A percentile compares a stretch with the other conserved stretches of the same genome.
Evolutionary conservation across 2,113 vertebrate species (phyloP).

Genomic region (Gymnogyps californianus): DNA sequence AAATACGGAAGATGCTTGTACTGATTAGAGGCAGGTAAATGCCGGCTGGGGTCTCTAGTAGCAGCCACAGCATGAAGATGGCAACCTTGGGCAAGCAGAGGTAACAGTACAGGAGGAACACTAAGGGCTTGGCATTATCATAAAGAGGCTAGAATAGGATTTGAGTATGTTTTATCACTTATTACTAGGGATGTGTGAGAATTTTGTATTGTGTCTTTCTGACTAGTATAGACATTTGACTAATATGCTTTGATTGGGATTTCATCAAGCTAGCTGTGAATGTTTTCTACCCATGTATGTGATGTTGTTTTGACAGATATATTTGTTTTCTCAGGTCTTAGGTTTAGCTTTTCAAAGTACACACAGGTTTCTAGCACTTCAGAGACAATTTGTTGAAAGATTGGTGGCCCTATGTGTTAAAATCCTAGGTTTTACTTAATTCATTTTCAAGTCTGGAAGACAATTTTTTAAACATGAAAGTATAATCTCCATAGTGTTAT

Average conservation of each 20-base stretch:
- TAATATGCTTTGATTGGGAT: not conserved
- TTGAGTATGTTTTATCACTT: not conserved
- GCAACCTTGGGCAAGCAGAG: not conserved
- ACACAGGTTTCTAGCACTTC: not conserved
- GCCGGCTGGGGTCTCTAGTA: fast-evolving
- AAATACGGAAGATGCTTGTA: not conserved
- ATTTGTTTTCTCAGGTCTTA: not conserved
- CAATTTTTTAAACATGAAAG: not conserved
- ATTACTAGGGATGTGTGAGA: not conserved
- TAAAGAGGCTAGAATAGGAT: not conserved
- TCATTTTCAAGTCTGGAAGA: not conserved
- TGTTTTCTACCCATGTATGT: not conserved
- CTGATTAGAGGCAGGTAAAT: not conserved
- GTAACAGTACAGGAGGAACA: not conserved
- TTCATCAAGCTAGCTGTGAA: not conserved
- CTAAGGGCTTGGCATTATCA: not conserved
- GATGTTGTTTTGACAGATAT: not conserved
- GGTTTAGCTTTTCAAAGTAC: not conserved
- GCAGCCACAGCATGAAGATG: not conserved
- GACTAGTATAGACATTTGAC: not conserved
- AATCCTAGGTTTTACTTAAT: not conserved
- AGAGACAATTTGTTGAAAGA: not conserved
- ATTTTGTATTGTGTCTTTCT: not conserved
- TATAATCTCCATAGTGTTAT: not conserved
- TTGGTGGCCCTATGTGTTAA: not conserved